Evolutionary conservation across 2,888 invertebrate genomes (phyloP), one percentile per base, ranked within the genome.

Genomic region (Lobophora halterata): DNA sequence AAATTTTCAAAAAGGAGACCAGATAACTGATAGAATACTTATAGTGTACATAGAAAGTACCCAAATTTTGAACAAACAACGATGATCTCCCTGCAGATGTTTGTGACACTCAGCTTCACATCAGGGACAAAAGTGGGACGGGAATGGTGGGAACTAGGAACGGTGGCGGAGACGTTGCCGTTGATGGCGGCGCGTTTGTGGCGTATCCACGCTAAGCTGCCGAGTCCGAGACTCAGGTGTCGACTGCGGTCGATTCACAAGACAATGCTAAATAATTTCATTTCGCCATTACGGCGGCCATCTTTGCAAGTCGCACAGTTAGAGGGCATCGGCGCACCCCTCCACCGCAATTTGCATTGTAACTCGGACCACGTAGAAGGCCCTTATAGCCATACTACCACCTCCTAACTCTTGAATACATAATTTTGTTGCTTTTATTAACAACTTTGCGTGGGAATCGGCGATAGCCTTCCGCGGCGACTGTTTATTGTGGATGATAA

Each of bases 211-310:
- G 50, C 55, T 77, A 78, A 71, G 63, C 61, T 53, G 50, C 70
- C 62, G 55, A 52, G 53, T 52, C 65, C 59, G 66, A 71, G 85
- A 69, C 86, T 85, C 87, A 87, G 87, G 87, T 87, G 87, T 83
- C 83, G 85, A 83, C 85, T 79, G 81, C 79, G 85, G 85, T 80
- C 82, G 85, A 87, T 86, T 78, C 81, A 81, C 81, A 86, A 86
- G 87, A 86, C 87, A 86, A 86, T 87, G 85, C 86, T 85, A 87
- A 87, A 87, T 87, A 86, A 87, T 87, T 87, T 87, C 87, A 87
- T 87, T 86, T 85, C 78, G 73, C 85, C 79, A 85, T 87, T 86
- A 86, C 69, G 79, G 76, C 86, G 80, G 85, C 87, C 86, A 86
- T 86, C 86, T 85, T 86, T 80, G 79, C 71, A 65, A 86, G 78